Conservation (phyloP, 2,888 invertebrate genomes). For the Erynnis tages region DNA sequence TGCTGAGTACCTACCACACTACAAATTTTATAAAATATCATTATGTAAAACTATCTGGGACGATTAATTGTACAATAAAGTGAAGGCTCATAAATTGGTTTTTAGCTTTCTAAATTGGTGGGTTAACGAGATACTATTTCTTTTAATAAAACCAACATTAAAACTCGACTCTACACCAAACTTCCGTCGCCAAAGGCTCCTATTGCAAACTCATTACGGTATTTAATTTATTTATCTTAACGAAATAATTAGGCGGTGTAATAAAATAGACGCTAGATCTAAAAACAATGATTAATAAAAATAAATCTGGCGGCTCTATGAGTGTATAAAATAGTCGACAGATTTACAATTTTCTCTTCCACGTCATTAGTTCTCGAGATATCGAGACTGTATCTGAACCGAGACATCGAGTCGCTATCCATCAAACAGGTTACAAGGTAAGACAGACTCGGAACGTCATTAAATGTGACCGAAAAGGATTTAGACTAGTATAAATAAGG, state of each 20-base stretch:
- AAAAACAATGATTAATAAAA: slow-evolving; percentile 22
- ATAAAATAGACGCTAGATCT: slow-evolving; percentile 16
- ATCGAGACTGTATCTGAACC: slow-evolving; percentile 41
- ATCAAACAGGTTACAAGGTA: slow-evolving; percentile 59
- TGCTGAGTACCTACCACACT: too few relatives aligned
- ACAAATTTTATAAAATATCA: too few relatives aligned
- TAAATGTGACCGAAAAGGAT: slow-evolving; percentile 76
- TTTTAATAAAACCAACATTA: slow-evolving; percentile 15
- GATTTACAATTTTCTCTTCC: slow-evolving; percentile 41
- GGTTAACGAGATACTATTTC: neutral
- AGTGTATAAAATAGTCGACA: slow-evolving; percentile 22
- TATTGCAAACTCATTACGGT: slow-evolving; percentile 8
- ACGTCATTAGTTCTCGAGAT: slow-evolving; percentile 52
- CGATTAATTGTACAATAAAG: too few relatives aligned
- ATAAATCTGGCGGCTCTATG: slow-evolving; percentile 9
- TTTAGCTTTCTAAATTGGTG: slow-evolving; percentile 22
- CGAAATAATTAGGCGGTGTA: slow-evolving; percentile 16
- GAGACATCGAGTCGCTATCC: slow-evolving; percentile 62
- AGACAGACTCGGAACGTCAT: slow-evolving; percentile 63
- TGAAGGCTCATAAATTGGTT: too few relatives aligned
- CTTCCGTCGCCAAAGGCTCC: slow-evolving; percentile 26
- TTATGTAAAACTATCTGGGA: too few relatives aligned
- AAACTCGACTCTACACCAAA: neutral
- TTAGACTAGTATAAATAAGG: slow-evolving; percentile 67
- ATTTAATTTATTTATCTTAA: slow-evolving; percentile 16